Conservation (phyloP, 2,888 invertebrate species). For the Electrophaes corylata region DNA sequence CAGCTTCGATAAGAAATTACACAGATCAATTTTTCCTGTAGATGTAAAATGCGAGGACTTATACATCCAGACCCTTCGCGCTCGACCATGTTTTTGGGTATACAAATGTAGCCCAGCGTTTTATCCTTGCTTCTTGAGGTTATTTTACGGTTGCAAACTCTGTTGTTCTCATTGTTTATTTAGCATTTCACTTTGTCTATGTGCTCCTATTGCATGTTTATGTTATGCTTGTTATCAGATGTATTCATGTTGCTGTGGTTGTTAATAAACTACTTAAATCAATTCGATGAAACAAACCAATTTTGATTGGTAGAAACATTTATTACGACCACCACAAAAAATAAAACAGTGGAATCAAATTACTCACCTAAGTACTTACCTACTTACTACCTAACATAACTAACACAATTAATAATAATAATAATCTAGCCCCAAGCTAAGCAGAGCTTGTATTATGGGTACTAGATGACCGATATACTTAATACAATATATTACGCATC, state of each 20-base stretch:
- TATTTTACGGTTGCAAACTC: constrained; percentile 36
- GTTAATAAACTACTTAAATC: neutral
- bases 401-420: no score
- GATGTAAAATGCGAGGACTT: constrained; percentile 29
- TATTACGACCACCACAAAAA: no score
- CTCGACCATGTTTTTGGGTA: constrained; percentile 32
- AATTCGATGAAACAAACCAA: neutral
- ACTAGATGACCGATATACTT: no score
- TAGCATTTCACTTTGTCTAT: constrained; percentile 49
- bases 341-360: no score
- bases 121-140: constrained; percentile 46
- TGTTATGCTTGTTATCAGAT: constrained; percentile 42
- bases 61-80: constrained; percentile 38
- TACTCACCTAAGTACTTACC: no score
- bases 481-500: no score
- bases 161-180: constrained; percentile 31
- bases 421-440: no score
- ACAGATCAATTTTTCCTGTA: neutral
- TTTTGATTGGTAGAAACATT: no score
- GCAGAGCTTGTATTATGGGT: no score
- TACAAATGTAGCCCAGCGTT: constrained; percentile 41
- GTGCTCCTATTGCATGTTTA: constrained; percentile 53
- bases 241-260: constrained; percentile 6
- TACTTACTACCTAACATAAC: no score
- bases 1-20: neutral